A percentile compares a stretch with the other conserved stretches of the same genome.
Evolutionary conservation across 1,140 invertebrate genomes (phyloP).

Genomic region (Leucophenga varia): DNA sequence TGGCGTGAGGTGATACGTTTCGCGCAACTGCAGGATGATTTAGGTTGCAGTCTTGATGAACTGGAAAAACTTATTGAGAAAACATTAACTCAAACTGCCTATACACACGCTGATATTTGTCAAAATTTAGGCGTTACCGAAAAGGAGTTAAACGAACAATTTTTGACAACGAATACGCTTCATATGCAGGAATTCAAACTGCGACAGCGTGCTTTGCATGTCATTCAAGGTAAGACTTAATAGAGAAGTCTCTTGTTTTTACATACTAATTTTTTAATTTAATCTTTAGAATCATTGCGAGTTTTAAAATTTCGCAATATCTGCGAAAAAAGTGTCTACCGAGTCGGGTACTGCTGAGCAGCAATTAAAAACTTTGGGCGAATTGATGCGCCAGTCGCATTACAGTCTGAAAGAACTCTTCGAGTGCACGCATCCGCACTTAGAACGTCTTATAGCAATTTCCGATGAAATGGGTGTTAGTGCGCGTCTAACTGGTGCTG

Average conservation of each 20-base stretch:
- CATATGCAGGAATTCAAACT: constrained; percentile 76
- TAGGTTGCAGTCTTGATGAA: constrained; percentile 66
- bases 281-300: constrained; percentile 71
- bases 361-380: constrained; percentile 65
- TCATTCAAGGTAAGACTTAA: constrained; percentile 58
- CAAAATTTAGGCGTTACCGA: constrained; percentile 65
- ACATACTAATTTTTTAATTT: not conserved
- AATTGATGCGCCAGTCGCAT: constrained; percentile 89
- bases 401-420: constrained; percentile 81
- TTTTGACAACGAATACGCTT: constrained; percentile 70
- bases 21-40: constrained; percentile 69
- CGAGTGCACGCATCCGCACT: constrained; percentile 89
- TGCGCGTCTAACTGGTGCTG: constrained; percentile 90
- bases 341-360: constrained; percentile 20
- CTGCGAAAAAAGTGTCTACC: too few species aligned
- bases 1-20: constrained; percentile 67
- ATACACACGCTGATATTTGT: constrained; percentile 76
- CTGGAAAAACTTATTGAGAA: constrained; percentile 69
- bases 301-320: constrained; percentile 74
- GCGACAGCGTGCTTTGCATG: constrained; percentile 83
- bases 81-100: constrained; percentile 69
- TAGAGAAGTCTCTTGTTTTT: not conserved
- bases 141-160: constrained; percentile 66
- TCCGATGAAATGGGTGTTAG: constrained; percentile 76
- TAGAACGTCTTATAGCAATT: constrained; percentile 81